These are phyloP conservation scores for Scytalopus superciliaris DNA, from an alignment of 2,113 vertebrate genomes.

Conservation along the genomic window DNA sequence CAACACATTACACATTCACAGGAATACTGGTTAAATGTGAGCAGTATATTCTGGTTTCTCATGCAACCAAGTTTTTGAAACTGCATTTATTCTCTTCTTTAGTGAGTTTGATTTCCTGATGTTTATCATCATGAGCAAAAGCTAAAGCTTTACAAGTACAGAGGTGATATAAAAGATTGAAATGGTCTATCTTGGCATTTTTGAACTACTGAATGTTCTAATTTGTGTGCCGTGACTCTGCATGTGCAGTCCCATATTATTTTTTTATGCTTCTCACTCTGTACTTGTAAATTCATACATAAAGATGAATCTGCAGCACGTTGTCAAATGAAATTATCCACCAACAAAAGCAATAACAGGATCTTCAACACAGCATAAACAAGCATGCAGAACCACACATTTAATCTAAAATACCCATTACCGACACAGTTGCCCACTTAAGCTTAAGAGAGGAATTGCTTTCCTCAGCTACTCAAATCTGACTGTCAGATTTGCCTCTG, in stretches of 20 bases:
- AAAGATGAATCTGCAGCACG: conserved; percentile 30
- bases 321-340: conserved; percentile 46
- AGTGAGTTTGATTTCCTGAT: background rate
- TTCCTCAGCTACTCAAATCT: background rate
- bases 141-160: background rate
- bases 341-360: conserved; percentile 32
- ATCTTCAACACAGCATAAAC: conserved; percentile 38
- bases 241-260: background rate
- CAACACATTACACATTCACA: background rate
- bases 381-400: background rate
- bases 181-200: background rate
- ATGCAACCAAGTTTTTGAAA: background rate
- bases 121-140: background rate
- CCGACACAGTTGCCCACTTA: background rate
- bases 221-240: background rate
- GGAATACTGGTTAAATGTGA: background rate
- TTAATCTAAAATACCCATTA: conserved; percentile 21
- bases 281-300: conserved; percentile 32
- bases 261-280: conserved; percentile 26
- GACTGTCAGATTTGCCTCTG: background rate
- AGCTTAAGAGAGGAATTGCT: background rate
- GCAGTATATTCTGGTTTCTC: background rate
- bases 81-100: background rate
- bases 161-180: background rate
- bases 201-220: background rate